Evolutionary conservation across 1,140 invertebrate genomes (phyloP).

Genomic region (Agrypnia vestita): DNA sequence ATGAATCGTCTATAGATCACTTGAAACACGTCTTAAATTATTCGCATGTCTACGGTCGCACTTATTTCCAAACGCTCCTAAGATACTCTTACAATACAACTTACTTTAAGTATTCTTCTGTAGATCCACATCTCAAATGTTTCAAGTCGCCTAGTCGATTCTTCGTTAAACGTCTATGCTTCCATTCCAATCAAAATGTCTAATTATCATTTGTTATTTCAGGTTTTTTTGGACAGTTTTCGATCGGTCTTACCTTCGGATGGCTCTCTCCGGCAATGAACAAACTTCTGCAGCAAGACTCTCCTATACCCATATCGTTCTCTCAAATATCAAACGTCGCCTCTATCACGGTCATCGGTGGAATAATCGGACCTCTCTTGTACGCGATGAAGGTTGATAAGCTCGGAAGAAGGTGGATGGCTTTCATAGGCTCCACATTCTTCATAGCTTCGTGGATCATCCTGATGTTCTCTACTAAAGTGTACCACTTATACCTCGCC

Average conservation of each 20-base stretch:
- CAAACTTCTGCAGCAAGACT: conserved; percentile 68
- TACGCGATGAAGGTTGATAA: conserved; percentile 69
- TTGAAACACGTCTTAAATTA: too few species aligned
- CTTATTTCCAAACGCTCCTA: too few species aligned
- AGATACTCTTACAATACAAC: too few species aligned
- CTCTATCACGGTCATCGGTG: conserved; percentile 71
- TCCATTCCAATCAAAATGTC: too few species aligned
- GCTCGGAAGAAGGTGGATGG: conserved; percentile 74
- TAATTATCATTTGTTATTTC: background rate
- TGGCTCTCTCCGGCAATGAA: conserved; percentile 77
- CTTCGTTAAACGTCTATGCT: too few species aligned
- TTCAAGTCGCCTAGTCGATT: too few species aligned
- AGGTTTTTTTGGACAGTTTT: conserved; percentile 37
- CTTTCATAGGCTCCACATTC: background rate
- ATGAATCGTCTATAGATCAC: too few species aligned
- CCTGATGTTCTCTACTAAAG: conserved; percentile 22
- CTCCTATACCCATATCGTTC: conserved; percentile 70
- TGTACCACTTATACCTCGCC: conserved; percentile 31
- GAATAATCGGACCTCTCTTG: conserved; percentile 68
- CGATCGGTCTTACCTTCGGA: conserved; percentile 61
- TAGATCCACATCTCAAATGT: too few species aligned
- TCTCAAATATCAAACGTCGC: conserved; percentile 78
- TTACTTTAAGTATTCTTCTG: too few species aligned
- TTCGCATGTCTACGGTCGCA: too few species aligned
- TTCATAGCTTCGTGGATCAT: conserved; percentile 7